Evolutionary conservation across 1,140 invertebrate species (phyloP), one percentile per base, ranked within the genome.

Genomic region (Cotesia chilonis): DNA sequence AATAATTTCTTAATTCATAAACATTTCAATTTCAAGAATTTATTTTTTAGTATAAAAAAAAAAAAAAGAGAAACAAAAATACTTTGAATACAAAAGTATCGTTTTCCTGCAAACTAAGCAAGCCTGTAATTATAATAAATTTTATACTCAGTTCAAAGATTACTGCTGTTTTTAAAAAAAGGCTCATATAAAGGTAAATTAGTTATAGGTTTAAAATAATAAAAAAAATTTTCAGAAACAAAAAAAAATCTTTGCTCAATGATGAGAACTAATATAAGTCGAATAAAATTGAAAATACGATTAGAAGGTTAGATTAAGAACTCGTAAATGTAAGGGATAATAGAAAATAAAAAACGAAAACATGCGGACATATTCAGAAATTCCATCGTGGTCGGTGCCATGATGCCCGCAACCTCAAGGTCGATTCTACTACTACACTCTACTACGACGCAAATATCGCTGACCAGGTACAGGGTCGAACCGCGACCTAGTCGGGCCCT

Each of bases 391-490:
- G 84, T 83, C 80, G 83, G 76, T 47, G 76, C 78, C 80, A 82
- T 85, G 81, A 84, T 84, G 82, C 68, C 65, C 65, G 83, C 83
- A 84, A 85, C 82, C 68, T 86, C 85, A 87, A 87, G 85, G 85
- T 87, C 85, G 85, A 81, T 83, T 85, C 82, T 87, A 87, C 84
- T 85, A 86, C 83, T 70, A 74, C 79, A 68, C 74, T 76, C 75
- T 77, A 79, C 68, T 75, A 69, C 68, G 61, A 61, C 71, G 64
- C 17, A 57, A 70, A 65, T 52, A 68, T 60, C 68, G 68, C 64
- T 55, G 78, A 78, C 77, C 80, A 76, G 70, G 76, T 47, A 71
- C 84, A 86, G 83, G 81, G 76, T 81, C 82, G 84, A 82, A 80
- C 67, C 79, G 76, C 78, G 80, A 79, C 80, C 77, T 81, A 35